phyloP scores from a whole-genome alignment of 64 coral and sea anemone genomes.

The Porites australiensis region DNA sequence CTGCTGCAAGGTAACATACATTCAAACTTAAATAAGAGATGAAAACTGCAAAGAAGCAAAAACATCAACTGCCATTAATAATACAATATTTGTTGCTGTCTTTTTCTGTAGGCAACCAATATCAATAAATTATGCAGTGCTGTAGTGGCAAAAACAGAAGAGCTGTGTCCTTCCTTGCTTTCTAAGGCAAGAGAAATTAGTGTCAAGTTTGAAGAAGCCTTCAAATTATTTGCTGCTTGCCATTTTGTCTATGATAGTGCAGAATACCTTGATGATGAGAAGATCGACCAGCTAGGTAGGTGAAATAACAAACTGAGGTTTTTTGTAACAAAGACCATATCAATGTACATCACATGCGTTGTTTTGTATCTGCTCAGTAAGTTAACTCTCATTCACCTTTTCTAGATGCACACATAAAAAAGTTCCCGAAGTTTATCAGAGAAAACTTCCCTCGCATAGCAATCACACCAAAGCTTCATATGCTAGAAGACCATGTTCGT shows the following conservation, averaged over 20 bases:
- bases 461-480: slow-evolving; percentile 18
- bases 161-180: slow-evolving; percentile 14
- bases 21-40: background rate
- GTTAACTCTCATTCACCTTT: background rate
- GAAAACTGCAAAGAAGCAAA: background rate
- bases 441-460: slow-evolving; percentile 13
- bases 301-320: background rate
- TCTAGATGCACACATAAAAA: slow-evolving; percentile 21
- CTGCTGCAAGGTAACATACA: slow-evolving; percentile 17
- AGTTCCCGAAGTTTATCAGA: slow-evolving; percentile 8
- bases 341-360: background rate
- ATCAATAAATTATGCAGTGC: slow-evolving; percentile 44
- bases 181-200: slow-evolving; percentile 41
- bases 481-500: slow-evolving; percentile 52
- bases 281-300: slow-evolving; percentile 23
- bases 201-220: slow-evolving; percentile 25
- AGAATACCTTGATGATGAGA: slow-evolving; percentile 40
- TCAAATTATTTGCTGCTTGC: slow-evolving; percentile 44
- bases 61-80: too few species aligned
- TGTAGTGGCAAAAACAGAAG: slow-evolving; percentile 8
- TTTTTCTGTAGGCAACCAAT: slow-evolving; percentile 36
- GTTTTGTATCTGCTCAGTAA: background rate
- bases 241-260: slow-evolving; percentile 46
- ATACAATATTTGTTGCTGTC: background rate
- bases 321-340: background rate